A percentile compares a stretch with the other conserved stretches of the same genome.
These are phyloP conservation scores for Coenobita brevimanus DNA, from an alignment of 1,140 invertebrate genomes.

Conservation along the genomic window DNA sequence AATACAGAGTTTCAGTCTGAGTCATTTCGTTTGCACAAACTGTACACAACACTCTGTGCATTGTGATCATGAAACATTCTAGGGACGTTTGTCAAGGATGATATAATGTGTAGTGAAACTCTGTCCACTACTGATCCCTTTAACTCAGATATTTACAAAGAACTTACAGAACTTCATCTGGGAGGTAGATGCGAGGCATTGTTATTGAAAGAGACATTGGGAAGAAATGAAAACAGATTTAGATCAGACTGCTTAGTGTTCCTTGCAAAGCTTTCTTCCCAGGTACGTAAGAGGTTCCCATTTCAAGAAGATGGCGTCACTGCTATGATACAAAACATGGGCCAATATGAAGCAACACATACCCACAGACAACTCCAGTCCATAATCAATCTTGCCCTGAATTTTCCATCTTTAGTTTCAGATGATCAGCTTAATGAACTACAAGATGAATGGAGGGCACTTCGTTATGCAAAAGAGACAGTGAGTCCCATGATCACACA, in stretches of 20 bases:
- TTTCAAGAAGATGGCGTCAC: conserved; percentile 16
- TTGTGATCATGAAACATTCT: conserved; percentile 35
- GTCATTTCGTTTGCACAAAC: conserved; percentile 29
- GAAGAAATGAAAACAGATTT: too few species aligned
- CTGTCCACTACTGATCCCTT: conserved; percentile 22
- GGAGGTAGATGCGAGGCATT: conserved; percentile 24
- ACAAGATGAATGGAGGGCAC: too few species aligned
- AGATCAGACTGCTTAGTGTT: too few species aligned
- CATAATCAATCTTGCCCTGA: conserved; percentile 14
- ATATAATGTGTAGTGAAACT: conserved; percentile 25
- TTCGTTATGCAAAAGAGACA: neutral
- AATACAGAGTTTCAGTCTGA: conserved; percentile 28
- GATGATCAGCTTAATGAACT: too few species aligned
- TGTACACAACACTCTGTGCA: conserved; percentile 25
- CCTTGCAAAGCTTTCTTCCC: too few species aligned
- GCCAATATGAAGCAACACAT: conserved; percentile 11
- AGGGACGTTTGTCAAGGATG: conserved; percentile 37
- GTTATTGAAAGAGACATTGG: too few species aligned
- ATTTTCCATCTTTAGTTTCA: neutral
- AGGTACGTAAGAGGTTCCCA: too few species aligned
- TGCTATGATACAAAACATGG: conserved; percentile 10
- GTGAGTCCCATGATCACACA: neutral
- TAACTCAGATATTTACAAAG: conserved; percentile 24
- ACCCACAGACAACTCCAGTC: neutral
- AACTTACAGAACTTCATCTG: conserved; percentile 19